Conservation (phyloP, 2,888 invertebrate genomes). For the Balanococcus diminutus region DNA sequence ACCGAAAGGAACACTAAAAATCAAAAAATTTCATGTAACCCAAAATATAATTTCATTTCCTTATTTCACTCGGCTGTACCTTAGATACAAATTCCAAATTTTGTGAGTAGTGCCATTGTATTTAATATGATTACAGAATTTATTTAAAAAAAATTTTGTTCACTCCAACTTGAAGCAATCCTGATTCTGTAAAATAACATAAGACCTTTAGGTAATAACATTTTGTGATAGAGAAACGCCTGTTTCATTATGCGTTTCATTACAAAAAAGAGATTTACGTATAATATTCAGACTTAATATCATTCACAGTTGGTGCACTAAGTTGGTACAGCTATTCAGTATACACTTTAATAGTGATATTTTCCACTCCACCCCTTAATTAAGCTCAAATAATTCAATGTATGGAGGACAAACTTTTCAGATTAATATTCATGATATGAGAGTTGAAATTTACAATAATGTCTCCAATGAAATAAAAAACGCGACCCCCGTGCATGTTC, state of each 20-base stretch:
- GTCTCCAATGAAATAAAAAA: slow-evolving; percentile 1
- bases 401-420: not conserved
- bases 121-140: too few relatives aligned
- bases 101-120: too few relatives aligned
- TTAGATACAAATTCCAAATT: too few relatives aligned
- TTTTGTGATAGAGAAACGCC: not conserved
- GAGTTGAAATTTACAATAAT: slow-evolving; percentile 5
- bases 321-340: not conserved
- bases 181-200: too few relatives aligned
- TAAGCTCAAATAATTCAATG: slow-evolving; percentile 5
- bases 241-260: not conserved
- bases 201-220: too few relatives aligned
- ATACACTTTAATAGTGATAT: not conserved
- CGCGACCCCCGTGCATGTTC: not conserved
- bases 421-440: not conserved
- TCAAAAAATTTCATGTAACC: too few relatives aligned
- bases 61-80: too few relatives aligned
- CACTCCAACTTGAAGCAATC: too few relatives aligned
- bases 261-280: not conserved
- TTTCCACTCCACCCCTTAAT: not conserved
- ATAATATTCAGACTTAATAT: not conserved
- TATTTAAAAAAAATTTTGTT: too few relatives aligned
- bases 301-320: not conserved
- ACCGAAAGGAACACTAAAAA: too few relatives aligned
- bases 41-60: too few relatives aligned